These are phyloP conservation scores for Xestoiulus laeticollis DNA, from an alignment of 2,888 invertebrate species.

Conservation along the genomic window DNA sequence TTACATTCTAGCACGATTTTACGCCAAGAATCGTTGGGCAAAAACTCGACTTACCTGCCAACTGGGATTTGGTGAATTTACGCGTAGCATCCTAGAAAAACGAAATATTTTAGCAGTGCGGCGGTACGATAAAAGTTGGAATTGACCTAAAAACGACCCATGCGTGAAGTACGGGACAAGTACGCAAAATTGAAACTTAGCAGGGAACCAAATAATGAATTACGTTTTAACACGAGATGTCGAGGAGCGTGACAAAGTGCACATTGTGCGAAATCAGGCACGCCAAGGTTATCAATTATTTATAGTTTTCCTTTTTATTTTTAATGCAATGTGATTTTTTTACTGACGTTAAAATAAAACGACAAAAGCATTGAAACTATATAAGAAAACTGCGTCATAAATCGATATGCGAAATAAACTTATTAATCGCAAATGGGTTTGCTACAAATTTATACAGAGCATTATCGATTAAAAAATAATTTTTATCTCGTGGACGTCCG, in stretches of 20 bases:
- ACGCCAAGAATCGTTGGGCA: background rate
- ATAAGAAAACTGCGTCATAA: background rate
- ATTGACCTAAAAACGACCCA: background rate
- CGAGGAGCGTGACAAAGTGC: too few relatives aligned
- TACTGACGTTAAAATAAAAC: background rate
- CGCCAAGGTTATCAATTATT: constrained; percentile 29
- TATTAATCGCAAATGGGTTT: too few relatives aligned
- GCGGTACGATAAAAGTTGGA: too few relatives aligned
- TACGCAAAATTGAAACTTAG: too few relatives aligned
- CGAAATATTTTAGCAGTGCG: background rate
- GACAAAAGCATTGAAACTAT: background rate
- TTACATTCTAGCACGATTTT: background rate
- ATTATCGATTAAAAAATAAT: too few relatives aligned
- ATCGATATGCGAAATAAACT: background rate
- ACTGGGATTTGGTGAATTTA: constrained; percentile 50
- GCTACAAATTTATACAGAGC: too few relatives aligned
- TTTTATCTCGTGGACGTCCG: too few relatives aligned
- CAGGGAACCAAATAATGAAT: background rate
- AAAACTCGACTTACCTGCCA: constrained; percentile 24
- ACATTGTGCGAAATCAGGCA: background rate
- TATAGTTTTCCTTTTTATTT: background rate
- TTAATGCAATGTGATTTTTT: background rate
- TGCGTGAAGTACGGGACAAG: background rate
- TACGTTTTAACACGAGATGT: background rate
- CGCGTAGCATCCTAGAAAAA: constrained; percentile 49